Base-by-base conservation (phyloP, 2,113 vertebrate species). In the Labeo catla region DNA sequence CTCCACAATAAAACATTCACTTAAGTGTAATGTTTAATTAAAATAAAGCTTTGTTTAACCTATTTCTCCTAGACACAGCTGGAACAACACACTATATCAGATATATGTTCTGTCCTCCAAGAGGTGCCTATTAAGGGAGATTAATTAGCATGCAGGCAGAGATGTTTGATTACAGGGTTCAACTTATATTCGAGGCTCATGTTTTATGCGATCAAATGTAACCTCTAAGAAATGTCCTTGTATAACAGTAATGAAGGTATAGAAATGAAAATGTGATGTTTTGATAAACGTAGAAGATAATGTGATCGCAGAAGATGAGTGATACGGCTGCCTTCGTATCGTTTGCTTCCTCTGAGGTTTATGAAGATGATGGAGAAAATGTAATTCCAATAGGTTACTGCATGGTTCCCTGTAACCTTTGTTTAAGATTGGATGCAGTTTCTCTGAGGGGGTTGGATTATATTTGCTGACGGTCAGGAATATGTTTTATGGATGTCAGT, bases 161-260 rank as follows among this genome's bases (percentile, higher is more conserved):
- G 43, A 59, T 16, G 43, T 73, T 86, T 86, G 54, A 86, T 80
- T 81, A 73, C 66, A 86, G 50, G 52, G 16, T 81, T 86, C 54
- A 81, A 63, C 12, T 47, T 59, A 15, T 76, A 34, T 73, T 34
- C 8, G 21, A 70, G 39, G 47, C 61, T 68, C n/a, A 15, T 70
- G 61, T 49, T 36, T 83, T 76, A 36, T 77, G 23, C 45, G 45
- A 61, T 61, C 39, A 73, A 28, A 34, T 65, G 28, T 19, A 52
- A 21, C 23, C 43, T 39, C 23, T 16, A 10, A 84, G 36, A 63
- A 65, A 63, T 66, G 23, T 65, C 23, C 59, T 65, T 66, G 13
- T 81, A 49, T 12, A 36, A 50, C 8, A 66, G 15, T 54, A 76
- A 76, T 84, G 76, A 9, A 61, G 39, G 59, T 21, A 15, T 15